Percentiles rank a stretch among this genome's conserved stretches.
phyloP scores from a whole-genome alignment of 2,797 vertebrate genomes.

The Pyrocephalus nanus region DNA sequence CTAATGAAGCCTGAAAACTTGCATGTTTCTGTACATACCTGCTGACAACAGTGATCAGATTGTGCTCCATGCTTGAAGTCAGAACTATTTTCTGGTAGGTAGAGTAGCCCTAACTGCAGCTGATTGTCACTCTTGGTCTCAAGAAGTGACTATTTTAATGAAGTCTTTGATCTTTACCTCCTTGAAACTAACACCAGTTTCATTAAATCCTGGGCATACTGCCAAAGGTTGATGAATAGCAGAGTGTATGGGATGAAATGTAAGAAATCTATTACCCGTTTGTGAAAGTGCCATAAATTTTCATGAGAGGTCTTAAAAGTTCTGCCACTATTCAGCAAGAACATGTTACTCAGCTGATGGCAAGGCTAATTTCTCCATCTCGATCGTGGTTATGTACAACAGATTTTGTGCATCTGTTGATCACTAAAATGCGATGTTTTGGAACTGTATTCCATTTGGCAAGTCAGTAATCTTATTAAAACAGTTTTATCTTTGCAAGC shows the following conservation, averaged over 20 bases:
- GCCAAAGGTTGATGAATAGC: slow-evolving; percentile 17
- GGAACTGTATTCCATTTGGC: not conserved
- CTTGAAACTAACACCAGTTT: not conserved
- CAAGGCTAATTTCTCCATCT: not conserved
- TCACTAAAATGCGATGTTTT: not conserved
- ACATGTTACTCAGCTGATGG: not conserved
- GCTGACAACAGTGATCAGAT: not conserved
- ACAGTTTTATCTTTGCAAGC: not conserved
- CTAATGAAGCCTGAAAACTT: not conserved
- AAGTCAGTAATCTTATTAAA: not conserved
- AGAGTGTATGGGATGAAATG: not conserved
- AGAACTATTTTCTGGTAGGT: not conserved
- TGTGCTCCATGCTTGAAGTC: not conserved
- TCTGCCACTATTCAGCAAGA: not conserved
- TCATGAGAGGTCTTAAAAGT: not conserved
- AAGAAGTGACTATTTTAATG: slow-evolving; percentile 3
- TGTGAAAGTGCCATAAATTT: slow-evolving; percentile 22
- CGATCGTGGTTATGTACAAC: not conserved
- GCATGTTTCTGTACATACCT: not conserved
- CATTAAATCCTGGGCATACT: not conserved
- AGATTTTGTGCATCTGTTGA: not conserved
- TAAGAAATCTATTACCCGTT: not conserved
- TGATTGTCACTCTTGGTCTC: not conserved
- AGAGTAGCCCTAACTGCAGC: not conserved
- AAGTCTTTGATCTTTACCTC: slow-evolving; percentile 40